Conservation (phyloP, 2,113 vertebrate genomes). For the Ictidomys tridecemlineatus region DNA sequence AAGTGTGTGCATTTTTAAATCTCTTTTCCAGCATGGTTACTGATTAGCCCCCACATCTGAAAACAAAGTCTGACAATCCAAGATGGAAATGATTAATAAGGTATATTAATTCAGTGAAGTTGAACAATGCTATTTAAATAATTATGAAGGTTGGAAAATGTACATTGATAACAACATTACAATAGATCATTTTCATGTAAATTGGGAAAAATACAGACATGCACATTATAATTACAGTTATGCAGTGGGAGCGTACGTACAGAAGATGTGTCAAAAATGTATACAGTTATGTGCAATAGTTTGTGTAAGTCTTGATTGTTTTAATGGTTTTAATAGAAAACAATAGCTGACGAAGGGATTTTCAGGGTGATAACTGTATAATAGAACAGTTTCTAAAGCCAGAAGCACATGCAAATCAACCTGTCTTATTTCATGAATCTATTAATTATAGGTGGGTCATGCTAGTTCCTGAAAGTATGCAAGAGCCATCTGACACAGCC, state of each 20-base stretch:
- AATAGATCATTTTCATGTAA: not conserved
- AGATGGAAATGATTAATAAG: slow-evolving; percentile 1
- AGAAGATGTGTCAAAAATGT: not conserved
- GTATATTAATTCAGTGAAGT: not conserved
- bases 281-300: not conserved
- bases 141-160: not conserved
- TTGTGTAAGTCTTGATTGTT: not conserved
- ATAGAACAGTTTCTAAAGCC: slow-evolving; percentile 17
- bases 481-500: slow-evolving; percentile 46
- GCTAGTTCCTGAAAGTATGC: slow-evolving; percentile 21
- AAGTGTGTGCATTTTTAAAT: not conserved
- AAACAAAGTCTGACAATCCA: not conserved
- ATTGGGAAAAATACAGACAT: not conserved
- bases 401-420: slow-evolving; percentile 47
- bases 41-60: not conserved
- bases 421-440: slow-evolving; percentile 66
- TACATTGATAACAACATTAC: not conserved
- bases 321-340: not conserved
- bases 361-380: not conserved
- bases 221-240: not conserved
- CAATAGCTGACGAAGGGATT: slow-evolving; percentile 30
- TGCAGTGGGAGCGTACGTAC: fast-evolving
- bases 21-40: not conserved
- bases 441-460: slow-evolving; percentile 39
- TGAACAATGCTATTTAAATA: slow-evolving; percentile 11